A percentile compares a stretch with the other conserved stretches of the same genome.
phyloP scores from a whole-genome alignment of 1,140 invertebrate species.

The Apis laboriosa region DNA sequence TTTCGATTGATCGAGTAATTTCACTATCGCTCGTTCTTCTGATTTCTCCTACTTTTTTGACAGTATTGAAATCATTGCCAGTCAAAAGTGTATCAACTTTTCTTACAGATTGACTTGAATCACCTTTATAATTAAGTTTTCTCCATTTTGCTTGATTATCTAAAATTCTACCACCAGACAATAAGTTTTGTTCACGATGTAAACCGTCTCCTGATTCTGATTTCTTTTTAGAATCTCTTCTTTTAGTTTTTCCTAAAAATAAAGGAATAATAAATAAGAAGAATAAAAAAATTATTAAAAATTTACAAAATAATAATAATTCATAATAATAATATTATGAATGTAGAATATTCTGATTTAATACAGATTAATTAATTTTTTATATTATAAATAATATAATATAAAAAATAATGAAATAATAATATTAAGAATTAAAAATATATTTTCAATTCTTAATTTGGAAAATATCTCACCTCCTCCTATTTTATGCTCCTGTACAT shows the following conservation, averaged over 20 bases:
- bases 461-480: slow-evolving; percentile 75
- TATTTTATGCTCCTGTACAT: slow-evolving; percentile 80
- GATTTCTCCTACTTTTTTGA: slow-evolving; percentile 76
- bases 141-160: slow-evolving; percentile 79
- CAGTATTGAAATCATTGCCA: slow-evolving; percentile 69
- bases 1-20: slow-evolving; percentile 71
- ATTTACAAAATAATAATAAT: background rate
- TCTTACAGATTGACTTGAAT: slow-evolving; percentile 64
- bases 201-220: slow-evolving; percentile 78
- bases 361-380: too few species aligned
- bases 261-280: background rate
- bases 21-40: slow-evolving; percentile 81
- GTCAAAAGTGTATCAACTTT: slow-evolving; percentile 70
- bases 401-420: background rate
- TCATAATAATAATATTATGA: background rate
- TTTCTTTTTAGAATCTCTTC: slow-evolving; percentile 82
- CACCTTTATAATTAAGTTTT: slow-evolving; percentile 78
- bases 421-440: too few species aligned
- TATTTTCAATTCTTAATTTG: too few species aligned
- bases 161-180: slow-evolving; percentile 78
- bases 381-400: background rate
- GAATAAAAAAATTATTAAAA: slow-evolving; percentile 6
- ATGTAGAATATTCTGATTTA: background rate
- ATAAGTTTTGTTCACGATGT: slow-evolving; percentile 78
- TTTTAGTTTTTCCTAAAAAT: slow-evolving; percentile 79